Evolutionary conservation across 2,113 vertebrate genomes (phyloP).

Genomic region (Patagioenas fasciata): DNA sequence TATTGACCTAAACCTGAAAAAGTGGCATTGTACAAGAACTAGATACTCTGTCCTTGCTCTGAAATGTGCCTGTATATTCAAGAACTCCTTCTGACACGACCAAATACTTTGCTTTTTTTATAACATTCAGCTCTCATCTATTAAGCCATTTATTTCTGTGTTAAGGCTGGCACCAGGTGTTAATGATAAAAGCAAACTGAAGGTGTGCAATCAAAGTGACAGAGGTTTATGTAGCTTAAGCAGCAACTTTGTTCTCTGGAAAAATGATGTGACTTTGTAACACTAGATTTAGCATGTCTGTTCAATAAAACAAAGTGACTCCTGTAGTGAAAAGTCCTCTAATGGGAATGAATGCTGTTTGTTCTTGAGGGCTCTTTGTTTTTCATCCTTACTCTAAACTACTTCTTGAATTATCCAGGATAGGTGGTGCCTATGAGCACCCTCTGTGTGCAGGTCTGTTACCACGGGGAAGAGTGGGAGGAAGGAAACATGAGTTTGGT

Average conservation of each 20-base stretch:
- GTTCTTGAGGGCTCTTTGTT: background rate
- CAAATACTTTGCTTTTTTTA: background rate
- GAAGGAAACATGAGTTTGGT: background rate
- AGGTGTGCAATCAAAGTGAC: background rate
- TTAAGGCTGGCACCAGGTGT: background rate
- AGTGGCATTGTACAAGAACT: background rate
- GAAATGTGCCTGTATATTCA: background rate
- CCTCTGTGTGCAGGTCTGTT: background rate
- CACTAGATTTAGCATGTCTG: background rate
- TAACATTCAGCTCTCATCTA: background rate
- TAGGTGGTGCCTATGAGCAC: background rate
- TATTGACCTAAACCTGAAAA: background rate
- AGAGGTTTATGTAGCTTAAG: background rate
- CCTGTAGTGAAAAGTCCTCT: background rate
- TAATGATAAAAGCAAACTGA: background rate
- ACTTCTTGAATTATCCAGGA: background rate
- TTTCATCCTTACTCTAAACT: background rate
- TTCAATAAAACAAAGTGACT: background rate
- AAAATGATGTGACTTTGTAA: background rate
- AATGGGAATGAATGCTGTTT: background rate
- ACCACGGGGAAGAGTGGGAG: background rate
- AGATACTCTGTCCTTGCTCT: background rate
- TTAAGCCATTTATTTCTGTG: background rate
- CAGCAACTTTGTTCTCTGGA: background rate
- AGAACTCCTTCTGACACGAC: background rate